Evolutionary conservation across 2,113 vertebrate species (phyloP).

Genomic region (Cinclus cinclus): DNA sequence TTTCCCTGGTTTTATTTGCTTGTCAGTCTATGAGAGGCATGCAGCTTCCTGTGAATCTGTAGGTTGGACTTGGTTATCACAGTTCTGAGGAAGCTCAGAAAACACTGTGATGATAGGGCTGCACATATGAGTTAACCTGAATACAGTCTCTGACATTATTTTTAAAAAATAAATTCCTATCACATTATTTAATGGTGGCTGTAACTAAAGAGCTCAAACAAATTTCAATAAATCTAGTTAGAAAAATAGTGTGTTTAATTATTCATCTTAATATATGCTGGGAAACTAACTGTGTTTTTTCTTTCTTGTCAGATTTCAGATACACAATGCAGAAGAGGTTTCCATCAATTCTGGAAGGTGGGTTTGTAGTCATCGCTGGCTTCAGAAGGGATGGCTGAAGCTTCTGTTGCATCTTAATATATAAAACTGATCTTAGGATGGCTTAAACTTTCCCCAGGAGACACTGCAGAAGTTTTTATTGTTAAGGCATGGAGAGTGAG

Average conservation of each 20-base stretch:
- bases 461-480: background rate
- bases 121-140: accelerated
- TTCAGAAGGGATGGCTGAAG: background rate
- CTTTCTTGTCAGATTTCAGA: conserved; percentile 79
- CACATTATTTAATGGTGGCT: background rate
- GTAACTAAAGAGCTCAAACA: background rate
- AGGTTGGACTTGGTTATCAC: background rate
- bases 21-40: background rate
- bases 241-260: conserved; percentile 38
- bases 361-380: background rate
- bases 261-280: background rate
- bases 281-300: background rate
- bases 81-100: background rate
- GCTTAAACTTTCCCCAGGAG: background rate
- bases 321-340: conserved; percentile 76
- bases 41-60: background rate
- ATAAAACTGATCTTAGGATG: background rate
- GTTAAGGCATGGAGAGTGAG: background rate
- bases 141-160: background rate
- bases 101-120: background rate
- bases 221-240: background rate
- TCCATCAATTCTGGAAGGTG: conserved; percentile 83
- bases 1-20: background rate
- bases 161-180: background rate
- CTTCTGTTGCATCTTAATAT: background rate